A percentile compares a stretch with the other conserved stretches of the same genome.
Evolutionary conservation across 2,797 vertebrate genomes (phyloP).

Genomic region (Rhincodon typus): DNA sequence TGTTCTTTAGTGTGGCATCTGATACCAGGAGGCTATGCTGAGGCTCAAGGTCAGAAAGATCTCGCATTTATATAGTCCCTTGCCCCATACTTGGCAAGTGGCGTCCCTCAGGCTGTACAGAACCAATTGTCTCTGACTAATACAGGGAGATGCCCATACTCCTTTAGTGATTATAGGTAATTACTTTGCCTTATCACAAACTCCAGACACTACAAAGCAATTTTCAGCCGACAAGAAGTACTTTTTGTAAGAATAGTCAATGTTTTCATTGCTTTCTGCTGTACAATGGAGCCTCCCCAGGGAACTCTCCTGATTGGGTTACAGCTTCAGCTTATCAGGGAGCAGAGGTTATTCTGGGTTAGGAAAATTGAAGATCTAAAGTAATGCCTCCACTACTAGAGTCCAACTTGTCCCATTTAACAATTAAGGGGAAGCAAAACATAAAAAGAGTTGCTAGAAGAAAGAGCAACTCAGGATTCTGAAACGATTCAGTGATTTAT

Average conservation of each 20-base stretch:
- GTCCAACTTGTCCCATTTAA: not conserved
- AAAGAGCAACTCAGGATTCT: not conserved
- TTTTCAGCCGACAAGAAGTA: not conserved
- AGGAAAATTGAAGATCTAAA: not conserved
- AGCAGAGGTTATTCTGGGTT: not conserved
- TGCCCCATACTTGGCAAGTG: too few relatives aligned
- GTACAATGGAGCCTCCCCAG: not conserved
- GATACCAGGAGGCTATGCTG: not conserved
- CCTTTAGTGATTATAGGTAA: too few relatives aligned
- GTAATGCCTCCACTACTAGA: not conserved
- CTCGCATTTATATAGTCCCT: not conserved
- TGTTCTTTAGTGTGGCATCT: not conserved
- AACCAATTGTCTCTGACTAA: too few relatives aligned
- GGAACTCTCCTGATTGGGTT: not conserved
- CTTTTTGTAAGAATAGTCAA: not conserved
- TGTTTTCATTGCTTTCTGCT: not conserved
- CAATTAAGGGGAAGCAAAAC: not conserved
- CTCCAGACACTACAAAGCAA: not conserved
- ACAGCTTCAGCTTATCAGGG: not conserved
- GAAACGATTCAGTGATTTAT: not conserved
- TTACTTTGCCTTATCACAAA: not conserved
- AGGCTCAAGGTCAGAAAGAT: not conserved
- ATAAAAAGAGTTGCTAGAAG: not conserved
- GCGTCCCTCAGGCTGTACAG: too few relatives aligned
- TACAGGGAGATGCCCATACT: too few relatives aligned